Evolutionary conservation across 2,113 vertebrate genomes (phyloP), one percentile per base, ranked within the genome.

Genomic region (Todiramphus saurophagus): DNA sequence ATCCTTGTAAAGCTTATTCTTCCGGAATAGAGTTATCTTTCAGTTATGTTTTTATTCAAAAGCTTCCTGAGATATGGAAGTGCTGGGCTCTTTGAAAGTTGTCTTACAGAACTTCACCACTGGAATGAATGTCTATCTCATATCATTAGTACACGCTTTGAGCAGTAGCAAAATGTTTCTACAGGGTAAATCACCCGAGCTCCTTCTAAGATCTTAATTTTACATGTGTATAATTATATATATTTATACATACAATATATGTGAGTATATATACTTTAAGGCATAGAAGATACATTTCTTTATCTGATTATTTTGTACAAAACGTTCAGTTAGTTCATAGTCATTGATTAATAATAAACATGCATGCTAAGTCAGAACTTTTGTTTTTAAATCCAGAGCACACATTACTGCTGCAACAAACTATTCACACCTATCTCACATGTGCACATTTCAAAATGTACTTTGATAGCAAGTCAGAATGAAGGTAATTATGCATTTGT

Each of bases 91-190:
- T 73, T 77, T 60, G 15, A 5, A 18, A 83, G 7, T n/a, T 94
- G 35, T 20, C 24, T 68, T 58, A n/a, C 5, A 37, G 31, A 90
- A 62, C 18, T 37, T 66, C 39, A 55, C 28, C 37, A 69, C 28
- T 44, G 35, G 28, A 68, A 10, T 48, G 48, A 89, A 67, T 0
- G 0, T 11, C 30, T 16, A 72, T 33, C 35, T 53, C 31, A 3
- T 15, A 33, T 16, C 12, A n/a, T 11, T 43, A 78, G 10, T 11
- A 31, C 6, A 2, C 15, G 20, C 23, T 56, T 44, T 19, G 17
- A 82, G 60, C 13, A 74, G 30, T 0, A 82, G n/a, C 16, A 87
- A 55, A 62, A 62, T 16, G 5, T 68, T 94, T 78, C 64, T 37
- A 16, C 24, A 75, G 13, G 10, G 4, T 53, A 86, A 64, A 19